phyloP scores from a whole-genome alignment of 1,140 invertebrate species.

The Drosophila micromelanica region DNA sequence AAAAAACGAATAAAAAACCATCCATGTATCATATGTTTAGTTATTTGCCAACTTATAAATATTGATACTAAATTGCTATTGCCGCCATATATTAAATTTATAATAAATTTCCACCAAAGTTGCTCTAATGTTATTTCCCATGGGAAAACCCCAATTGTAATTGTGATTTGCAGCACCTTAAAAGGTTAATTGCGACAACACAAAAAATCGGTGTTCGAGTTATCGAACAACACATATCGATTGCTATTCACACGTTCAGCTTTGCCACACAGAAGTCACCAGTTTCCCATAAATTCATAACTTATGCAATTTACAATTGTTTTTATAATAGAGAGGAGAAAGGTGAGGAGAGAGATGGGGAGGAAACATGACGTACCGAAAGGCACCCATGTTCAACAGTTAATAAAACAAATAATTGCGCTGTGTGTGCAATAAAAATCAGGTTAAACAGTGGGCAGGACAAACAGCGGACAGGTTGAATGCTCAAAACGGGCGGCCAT shows the following conservation, averaged over 20 bases:
- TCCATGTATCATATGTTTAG: too few species aligned
- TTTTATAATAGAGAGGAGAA: conserved; percentile 19
- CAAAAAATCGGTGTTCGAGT: conserved; percentile 29
- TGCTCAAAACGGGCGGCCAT: conserved; percentile 34
- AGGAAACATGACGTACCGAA: conserved; percentile 47
- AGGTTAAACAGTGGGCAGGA: conserved; percentile 68
- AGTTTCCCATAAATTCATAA: conserved; percentile 60
- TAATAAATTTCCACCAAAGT: neutral
- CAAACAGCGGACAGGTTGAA: conserved; percentile 50
- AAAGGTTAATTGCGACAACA: conserved; percentile 57
- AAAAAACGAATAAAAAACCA: too few species aligned
- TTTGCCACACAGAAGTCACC: conserved; percentile 34
- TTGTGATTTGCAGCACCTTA: conserved; percentile 33
- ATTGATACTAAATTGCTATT: neutral
- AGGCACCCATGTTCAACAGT: conserved; percentile 78
- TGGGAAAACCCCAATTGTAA: conserved; percentile 7
- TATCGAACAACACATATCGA: conserved; percentile 18
- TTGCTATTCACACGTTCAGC: conserved; percentile 12
- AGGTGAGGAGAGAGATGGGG: too few species aligned
- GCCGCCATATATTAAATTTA: too few species aligned
- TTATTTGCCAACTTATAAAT: neutral
- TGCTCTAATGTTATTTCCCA: conserved; percentile 17
- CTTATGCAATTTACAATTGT: conserved; percentile 75
- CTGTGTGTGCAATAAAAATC: conserved; percentile 80
- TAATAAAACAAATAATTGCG: conserved; percentile 83